A percentile compares a stretch with the other conserved stretches of the same genome.
phyloP scores from a whole-genome alignment of 2,888 invertebrate species.

The Ophion ellenae region DNA sequence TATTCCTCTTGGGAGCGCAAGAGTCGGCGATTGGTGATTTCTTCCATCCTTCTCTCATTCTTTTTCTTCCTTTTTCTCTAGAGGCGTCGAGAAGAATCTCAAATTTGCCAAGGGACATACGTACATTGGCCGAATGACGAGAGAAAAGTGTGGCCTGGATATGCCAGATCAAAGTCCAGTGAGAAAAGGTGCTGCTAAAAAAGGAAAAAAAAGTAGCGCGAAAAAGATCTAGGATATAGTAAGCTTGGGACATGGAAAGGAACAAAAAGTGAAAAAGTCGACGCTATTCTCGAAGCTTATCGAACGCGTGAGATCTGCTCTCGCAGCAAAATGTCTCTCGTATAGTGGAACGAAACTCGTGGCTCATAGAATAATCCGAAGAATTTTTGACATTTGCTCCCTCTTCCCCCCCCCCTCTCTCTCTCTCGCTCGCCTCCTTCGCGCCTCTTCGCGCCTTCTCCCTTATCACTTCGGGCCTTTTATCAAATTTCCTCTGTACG shows the following conservation, averaged over 20 bases:
- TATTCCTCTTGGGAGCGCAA: conserved; percentile 34
- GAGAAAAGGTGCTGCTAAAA: not conserved
- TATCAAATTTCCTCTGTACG: too few species aligned
- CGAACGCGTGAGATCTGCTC: conserved; percentile 60
- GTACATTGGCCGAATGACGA: conserved; percentile 16
- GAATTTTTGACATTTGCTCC: conserved; percentile 52
- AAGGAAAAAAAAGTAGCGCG: not conserved
- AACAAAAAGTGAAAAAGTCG: conserved; percentile 55
- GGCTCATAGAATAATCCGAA: conserved; percentile 63
- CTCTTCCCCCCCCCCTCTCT: conserved; percentile 17
- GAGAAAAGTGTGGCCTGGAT: conserved; percentile 23
- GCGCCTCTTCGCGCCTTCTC: too few species aligned
- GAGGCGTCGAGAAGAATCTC: conserved; percentile 12
- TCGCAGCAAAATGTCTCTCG: conserved; percentile 62
- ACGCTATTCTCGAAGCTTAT: conserved; percentile 64
- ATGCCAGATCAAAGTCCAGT: conserved; percentile 13
- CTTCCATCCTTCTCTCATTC: not conserved
- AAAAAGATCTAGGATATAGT: conserved; percentile 32
- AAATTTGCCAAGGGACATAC: conserved; percentile 42
- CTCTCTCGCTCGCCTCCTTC: not conserved
- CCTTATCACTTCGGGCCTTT: not conserved
- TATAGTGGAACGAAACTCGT: conserved; percentile 52
- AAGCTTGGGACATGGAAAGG: conserved; percentile 16
- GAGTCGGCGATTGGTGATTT: conserved; percentile 44
- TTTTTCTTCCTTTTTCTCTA: conserved; percentile 7